Evolutionary conservation across 1,140 invertebrate genomes (phyloP).

Genomic region (Lepeophtheirus salmonis): DNA sequence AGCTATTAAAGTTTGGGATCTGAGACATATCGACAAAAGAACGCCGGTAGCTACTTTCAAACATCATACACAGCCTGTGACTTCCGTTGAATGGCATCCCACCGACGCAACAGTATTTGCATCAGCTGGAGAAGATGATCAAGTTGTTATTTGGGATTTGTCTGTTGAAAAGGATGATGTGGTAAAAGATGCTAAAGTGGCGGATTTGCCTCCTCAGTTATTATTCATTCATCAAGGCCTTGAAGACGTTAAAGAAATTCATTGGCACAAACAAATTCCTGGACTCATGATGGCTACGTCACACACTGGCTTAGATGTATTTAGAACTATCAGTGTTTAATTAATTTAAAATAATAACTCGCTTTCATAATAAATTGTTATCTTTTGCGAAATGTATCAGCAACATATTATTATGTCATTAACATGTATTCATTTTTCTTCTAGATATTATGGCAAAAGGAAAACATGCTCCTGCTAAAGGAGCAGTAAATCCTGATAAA

Average conservation of each 20-base stretch:
- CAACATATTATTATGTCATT: too few species aligned
- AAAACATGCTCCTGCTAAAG: slow-evolving; percentile 13
- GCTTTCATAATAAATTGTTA: too few species aligned
- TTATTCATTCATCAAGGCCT: slow-evolving; percentile 98
- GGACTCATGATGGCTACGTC: slow-evolving; percentile 87
- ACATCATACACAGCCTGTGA: slow-evolving; percentile 73
- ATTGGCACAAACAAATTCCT: slow-evolving; percentile 92
- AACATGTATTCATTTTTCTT: too few species aligned
- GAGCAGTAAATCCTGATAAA: slow-evolving; percentile 7
- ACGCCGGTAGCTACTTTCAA: slow-evolving; percentile 76
- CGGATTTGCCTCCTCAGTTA: slow-evolving; percentile 68
- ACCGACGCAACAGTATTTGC: slow-evolving; percentile 77
- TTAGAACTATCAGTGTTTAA: slow-evolving; percentile 93
- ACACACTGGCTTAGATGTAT: slow-evolving; percentile 83
- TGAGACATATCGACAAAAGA: slow-evolving; percentile 56
- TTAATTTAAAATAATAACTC: slow-evolving; percentile 1
- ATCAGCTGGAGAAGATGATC: slow-evolving; percentile 80
- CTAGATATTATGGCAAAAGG: slow-evolving; percentile 15
- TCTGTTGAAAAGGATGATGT: slow-evolving; percentile 62
- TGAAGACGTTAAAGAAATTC: slow-evolving; percentile 90
- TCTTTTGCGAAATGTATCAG: too few species aligned
- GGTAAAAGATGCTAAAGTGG: slow-evolving; percentile 13
- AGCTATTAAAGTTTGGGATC: slow-evolving; percentile 80
- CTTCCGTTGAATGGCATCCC: slow-evolving; percentile 92
- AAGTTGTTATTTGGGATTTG: slow-evolving; percentile 76